Evolutionary conservation across 2,797 vertebrate species (phyloP).

Genomic region (Acrocephalus scirpaceus): DNA sequence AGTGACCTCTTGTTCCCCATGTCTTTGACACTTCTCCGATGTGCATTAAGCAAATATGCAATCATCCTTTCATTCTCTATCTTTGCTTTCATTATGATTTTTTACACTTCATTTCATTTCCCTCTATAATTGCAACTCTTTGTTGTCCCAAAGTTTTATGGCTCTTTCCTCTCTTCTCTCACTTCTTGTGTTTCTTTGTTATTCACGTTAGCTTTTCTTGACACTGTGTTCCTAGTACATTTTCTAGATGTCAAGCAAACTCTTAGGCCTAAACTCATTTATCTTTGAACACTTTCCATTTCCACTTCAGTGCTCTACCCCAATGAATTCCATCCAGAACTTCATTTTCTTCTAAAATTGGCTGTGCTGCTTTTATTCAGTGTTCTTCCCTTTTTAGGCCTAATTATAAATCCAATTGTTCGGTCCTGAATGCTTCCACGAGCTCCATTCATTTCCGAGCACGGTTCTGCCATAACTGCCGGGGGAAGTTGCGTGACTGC

Average conservation of each 20-base stretch:
- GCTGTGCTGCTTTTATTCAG: conserved; percentile 70
- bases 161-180: conserved; percentile 48
- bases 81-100: conserved; percentile 68
- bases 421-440: conserved; percentile 66
- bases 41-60: conserved; percentile 65
- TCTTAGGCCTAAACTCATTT: conserved; percentile 66
- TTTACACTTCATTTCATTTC: conserved; percentile 67
- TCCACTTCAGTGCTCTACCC: conserved; percentile 52
- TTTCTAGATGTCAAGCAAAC: conserved; percentile 63
- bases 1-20: conserved; percentile 59
- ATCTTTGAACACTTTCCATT: conserved; percentile 69
- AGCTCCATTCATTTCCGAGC: conserved; percentile 62
- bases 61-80: conserved; percentile 51
- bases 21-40: conserved; percentile 60
- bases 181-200: conserved; percentile 58
- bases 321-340: conserved; percentile 71
- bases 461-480: conserved; percentile 48
- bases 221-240: conserved; percentile 64
- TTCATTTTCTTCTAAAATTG: conserved; percentile 67
- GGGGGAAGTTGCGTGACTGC: conserved; percentile 64
- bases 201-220: conserved; percentile 61
- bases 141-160: conserved; percentile 62
- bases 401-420: conserved; percentile 69
- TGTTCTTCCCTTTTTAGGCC: conserved; percentile 61
- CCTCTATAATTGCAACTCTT: conserved; percentile 47